Conservation (phyloP, 1,140 invertebrate genomes). For the Listronotus bonariensis region DNA sequence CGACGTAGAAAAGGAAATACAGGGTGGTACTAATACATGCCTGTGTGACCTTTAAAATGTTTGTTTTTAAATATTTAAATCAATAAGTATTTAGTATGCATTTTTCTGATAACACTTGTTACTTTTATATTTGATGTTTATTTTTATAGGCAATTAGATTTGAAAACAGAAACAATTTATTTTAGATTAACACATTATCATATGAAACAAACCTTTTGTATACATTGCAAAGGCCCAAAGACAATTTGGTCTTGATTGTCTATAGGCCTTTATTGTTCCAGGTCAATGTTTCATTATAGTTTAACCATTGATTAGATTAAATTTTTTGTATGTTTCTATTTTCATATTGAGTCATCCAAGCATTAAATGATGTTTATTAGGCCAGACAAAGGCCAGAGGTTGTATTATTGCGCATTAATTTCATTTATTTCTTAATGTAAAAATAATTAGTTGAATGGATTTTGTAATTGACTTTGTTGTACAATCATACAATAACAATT, state of each 20-base stretch:
- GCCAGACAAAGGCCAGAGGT: constrained; percentile 8
- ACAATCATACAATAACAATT: too few relatives aligned
- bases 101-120: too few relatives aligned
- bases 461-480: too few relatives aligned
- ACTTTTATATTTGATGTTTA: too few relatives aligned
- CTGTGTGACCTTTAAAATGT: neutral
- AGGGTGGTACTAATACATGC: neutral
- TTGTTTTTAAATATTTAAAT: too few relatives aligned
- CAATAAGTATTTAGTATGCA: too few relatives aligned
- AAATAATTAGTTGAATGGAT: neutral
- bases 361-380: constrained; percentile 13
- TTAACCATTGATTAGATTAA: neutral
- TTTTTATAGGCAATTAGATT: too few relatives aligned
- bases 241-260: neutral
- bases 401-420: constrained; percentile 15
- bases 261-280: constrained; percentile 7
- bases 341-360: constrained; percentile 1
- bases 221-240: too few relatives aligned
- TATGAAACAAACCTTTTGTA: too few relatives aligned
- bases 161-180: too few relatives aligned
- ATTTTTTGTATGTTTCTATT: constrained; percentile 4
- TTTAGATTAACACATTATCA: too few relatives aligned
- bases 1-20: constrained; percentile 12
- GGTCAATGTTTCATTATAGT: constrained; percentile 9
- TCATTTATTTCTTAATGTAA: constrained; percentile 1